Conservation (phyloP, 2,888 invertebrate species). For the Drepanosiphum platanoidis region DNA sequence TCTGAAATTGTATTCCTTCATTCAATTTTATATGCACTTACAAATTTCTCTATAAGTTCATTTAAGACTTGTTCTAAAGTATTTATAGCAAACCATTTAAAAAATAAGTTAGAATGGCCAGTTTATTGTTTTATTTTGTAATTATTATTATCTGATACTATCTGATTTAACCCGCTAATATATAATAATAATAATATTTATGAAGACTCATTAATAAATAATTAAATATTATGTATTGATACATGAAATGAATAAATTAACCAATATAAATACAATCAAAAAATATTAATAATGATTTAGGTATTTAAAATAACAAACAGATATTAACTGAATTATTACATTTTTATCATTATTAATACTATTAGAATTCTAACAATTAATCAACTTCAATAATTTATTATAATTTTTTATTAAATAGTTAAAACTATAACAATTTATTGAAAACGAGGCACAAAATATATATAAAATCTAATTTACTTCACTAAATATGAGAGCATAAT, state of each 20-base stretch:
- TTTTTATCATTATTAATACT: not conserved
- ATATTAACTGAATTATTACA: not conserved
- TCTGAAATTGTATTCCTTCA: slow-evolving; percentile 52
- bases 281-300: not conserved
- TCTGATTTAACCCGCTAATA: not conserved
- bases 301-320: too few relatives aligned
- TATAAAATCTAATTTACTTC: not conserved
- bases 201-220: slow-evolving; percentile 7
- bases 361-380: not conserved
- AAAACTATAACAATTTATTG: not conserved
- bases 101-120: slow-evolving; percentile 19
- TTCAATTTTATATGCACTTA: slow-evolving; percentile 51
- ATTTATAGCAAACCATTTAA: slow-evolving; percentile 25
- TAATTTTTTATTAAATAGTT: not conserved
- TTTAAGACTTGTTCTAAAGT: slow-evolving; percentile 33
- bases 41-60: slow-evolving; percentile 42
- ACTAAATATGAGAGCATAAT: not conserved
- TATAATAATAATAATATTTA: not conserved
- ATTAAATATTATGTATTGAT: not conserved
- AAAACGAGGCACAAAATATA: not conserved
- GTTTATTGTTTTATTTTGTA: not conserved
- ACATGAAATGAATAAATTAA: not conserved
- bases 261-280: not conserved
- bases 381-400: not conserved
- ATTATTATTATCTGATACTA: not conserved